Percentiles rank a stretch among this genome's conserved stretches.
phyloP scores from a whole-genome alignment of 2,113 vertebrate genomes.

The Lagenorhynchus albirostris region DNA sequence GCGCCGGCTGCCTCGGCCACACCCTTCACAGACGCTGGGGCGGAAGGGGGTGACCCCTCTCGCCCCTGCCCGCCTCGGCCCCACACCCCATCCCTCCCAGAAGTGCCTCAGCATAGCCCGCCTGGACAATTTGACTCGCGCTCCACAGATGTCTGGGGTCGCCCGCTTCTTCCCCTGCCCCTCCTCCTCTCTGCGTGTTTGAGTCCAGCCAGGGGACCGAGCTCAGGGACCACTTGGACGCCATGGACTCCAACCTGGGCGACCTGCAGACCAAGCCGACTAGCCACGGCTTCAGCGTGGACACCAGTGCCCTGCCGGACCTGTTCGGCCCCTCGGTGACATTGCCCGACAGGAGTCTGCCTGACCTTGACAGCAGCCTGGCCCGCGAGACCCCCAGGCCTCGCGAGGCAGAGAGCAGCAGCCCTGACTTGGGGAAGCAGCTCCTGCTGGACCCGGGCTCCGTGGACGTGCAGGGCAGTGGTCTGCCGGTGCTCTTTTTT shows the following conservation, averaged over 20 bases:
- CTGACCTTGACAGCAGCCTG: conserved; percentile 90
- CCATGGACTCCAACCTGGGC: conserved; percentile 89
- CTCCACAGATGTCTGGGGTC: conserved; percentile 83
- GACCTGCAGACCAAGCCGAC: conserved; percentile 90
- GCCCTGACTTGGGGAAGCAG: conserved; percentile 87
- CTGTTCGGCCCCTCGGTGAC: conserved; percentile 85
- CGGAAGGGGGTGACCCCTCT: neutral
- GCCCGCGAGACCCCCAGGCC: conserved; percentile 85
- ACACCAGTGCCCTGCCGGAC: conserved; percentile 87
- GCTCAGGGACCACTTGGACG: conserved; percentile 88
- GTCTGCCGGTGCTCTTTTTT: conserved; percentile 81
- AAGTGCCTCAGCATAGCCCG: conserved; percentile 93
- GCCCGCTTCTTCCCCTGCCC: conserved; percentile 83
- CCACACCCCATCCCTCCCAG: neutral
- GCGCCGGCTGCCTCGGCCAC: neutral
- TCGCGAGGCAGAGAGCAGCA: conserved; percentile 62
- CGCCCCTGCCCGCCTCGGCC: neutral
- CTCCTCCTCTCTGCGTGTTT: conserved; percentile 82
- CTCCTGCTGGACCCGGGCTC: conserved; percentile 88
- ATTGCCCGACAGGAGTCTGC: conserved; percentile 84
- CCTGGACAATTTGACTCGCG: conserved; percentile 85
- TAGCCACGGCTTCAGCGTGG: conserved; percentile 89
- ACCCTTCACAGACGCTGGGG: neutral
- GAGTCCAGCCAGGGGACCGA: conserved; percentile 84
- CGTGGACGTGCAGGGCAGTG: conserved; percentile 63